Conservation (phyloP, 2,113 vertebrate species). For the Ailurus styani region DNA sequence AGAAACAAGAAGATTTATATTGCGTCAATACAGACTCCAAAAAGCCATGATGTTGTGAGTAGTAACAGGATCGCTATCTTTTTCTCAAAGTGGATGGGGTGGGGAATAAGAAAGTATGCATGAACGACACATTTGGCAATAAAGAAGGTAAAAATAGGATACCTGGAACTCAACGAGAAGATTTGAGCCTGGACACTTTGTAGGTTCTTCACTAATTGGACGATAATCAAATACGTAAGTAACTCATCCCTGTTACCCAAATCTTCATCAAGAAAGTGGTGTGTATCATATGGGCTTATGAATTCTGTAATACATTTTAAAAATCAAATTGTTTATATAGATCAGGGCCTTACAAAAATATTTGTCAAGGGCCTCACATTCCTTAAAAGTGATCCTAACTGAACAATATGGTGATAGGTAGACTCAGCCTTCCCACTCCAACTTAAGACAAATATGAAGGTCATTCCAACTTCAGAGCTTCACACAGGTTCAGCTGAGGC, state of each 20-base stretch:
- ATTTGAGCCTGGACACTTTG: not conserved
- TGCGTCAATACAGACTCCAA: not conserved
- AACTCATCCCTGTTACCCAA: not conserved
- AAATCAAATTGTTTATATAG: not conserved
- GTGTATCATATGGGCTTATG: not conserved
- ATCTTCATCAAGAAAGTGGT: not conserved
- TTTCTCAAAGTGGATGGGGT: not conserved
- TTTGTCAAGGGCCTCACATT: not conserved
- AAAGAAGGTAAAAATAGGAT: not conserved
- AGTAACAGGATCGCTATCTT: not conserved
- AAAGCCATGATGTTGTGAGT: not conserved
- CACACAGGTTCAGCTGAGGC: not conserved
- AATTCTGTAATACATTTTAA: not conserved
- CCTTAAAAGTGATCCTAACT: not conserved
- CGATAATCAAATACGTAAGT: not conserved
- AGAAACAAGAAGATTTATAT: not conserved
- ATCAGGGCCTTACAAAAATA: not conserved
- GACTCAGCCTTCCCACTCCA: not conserved
- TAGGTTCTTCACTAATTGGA: not conserved
- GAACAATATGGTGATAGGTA: not conserved
- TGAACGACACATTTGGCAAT: not conserved
- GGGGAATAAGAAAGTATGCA: not conserved
- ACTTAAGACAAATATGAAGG: not conserved
- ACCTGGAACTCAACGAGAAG: not conserved
- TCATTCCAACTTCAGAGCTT: fast-evolving